phyloP scores from a whole-genome alignment of 2,113 vertebrate genomes.

The Tachuris rubrigastra region DNA sequence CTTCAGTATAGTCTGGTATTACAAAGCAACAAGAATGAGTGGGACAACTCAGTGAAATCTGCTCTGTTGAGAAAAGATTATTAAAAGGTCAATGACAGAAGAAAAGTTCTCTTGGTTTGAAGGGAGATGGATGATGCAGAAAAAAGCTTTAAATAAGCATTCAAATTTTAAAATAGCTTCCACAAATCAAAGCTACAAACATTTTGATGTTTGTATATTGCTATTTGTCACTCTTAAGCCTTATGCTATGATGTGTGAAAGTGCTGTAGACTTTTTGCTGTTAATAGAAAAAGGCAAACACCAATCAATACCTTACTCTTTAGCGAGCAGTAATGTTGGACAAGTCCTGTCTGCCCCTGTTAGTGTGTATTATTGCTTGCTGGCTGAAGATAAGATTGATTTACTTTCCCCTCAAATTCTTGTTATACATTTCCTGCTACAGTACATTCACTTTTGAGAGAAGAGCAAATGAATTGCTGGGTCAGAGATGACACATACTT shows the following conservation, averaged over 20 bases:
- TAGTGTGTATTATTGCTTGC: neutral
- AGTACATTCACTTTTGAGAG: slow-evolving; percentile 1
- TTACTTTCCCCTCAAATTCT: slow-evolving; percentile 16
- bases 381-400: slow-evolving; percentile 38
- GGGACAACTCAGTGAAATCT: neutral
- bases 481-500: neutral
- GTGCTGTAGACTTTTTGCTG: neutral
- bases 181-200: slow-evolving; percentile 22
- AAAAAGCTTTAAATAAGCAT: neutral
- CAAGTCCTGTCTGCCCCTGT: neutral
- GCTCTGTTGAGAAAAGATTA: neutral
- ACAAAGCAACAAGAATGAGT: neutral
- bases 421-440: neutral
- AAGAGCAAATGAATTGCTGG: neutral
- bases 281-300: slow-evolving; percentile 45
- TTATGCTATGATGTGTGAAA: slow-evolving; percentile 42
- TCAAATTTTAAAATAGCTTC: neutral
- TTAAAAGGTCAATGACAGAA: neutral
- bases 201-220: slow-evolving; percentile 2
- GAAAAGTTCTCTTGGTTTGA: neutral
- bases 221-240: slow-evolving; percentile 17
- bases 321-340: neutral
- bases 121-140: neutral
- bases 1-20: neutral
- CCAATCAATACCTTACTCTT: slow-evolving; percentile 49